Evolutionary conservation across 2,888 invertebrate species (phyloP).

Genomic region (Antheraea assamensis): DNA sequence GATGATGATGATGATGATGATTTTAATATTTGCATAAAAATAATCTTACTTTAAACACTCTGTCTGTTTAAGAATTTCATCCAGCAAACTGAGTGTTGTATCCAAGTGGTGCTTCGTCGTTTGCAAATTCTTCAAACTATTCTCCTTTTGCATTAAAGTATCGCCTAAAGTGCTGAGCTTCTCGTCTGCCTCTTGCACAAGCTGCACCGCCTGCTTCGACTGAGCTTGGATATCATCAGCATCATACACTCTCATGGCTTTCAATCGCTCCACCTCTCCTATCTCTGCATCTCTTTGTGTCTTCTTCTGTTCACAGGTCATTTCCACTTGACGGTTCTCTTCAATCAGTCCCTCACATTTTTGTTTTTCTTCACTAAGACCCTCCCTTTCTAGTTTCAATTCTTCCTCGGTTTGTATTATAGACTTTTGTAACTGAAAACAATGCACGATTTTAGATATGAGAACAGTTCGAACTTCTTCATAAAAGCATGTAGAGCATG

Average conservation of each 20-base stretch:
- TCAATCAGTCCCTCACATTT: constrained; percentile 53
- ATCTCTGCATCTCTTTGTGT: constrained; percentile 55
- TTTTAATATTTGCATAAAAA: no score
- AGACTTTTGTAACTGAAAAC: constrained; percentile 53
- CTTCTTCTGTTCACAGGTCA: constrained; percentile 61
- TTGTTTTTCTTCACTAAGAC: constrained; percentile 49
- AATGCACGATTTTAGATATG: neutral
- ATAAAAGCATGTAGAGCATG: no score
- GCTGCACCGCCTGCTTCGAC: constrained; percentile 55
- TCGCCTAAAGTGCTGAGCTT: constrained; percentile 50
- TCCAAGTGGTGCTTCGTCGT: constrained; percentile 65
- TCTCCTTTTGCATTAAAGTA: constrained; percentile 64
- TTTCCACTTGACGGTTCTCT: constrained; percentile 53
- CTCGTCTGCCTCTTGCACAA: constrained; percentile 63
- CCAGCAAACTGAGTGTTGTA: constrained; percentile 57
- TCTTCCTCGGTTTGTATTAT: constrained; percentile 63
- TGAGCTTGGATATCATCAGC: constrained; percentile 66
- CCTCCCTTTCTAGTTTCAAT: constrained; percentile 58
- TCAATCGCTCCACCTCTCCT: constrained; percentile 58
- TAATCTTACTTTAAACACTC: constrained; percentile 60
- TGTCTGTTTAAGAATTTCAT: constrained; percentile 60
- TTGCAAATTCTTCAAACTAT: constrained; percentile 64
- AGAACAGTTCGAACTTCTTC: neutral
- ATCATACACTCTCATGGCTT: constrained; percentile 64
- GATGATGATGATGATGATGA: no score